A percentile compares a stretch with the other conserved stretches of the same genome.
Evolutionary conservation across 2,113 vertebrate genomes (phyloP).

Genomic region (Petrocephalus microphthalmus): DNA sequence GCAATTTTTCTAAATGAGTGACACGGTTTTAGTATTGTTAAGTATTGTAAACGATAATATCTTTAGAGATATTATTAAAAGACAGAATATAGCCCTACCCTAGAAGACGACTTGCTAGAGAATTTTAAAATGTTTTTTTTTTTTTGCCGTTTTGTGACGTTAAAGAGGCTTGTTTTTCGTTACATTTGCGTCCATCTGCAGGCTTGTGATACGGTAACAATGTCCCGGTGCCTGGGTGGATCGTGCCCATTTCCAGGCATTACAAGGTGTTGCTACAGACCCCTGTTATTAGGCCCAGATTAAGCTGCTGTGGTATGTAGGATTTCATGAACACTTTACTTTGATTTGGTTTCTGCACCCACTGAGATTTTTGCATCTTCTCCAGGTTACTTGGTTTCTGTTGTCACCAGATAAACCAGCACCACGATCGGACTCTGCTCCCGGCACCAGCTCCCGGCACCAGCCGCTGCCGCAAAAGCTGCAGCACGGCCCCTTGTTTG

Average conservation of each 20-base stretch:
- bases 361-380: not conserved
- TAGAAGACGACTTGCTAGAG: not conserved
- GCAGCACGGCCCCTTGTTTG: conserved; percentile 16
- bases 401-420: not conserved
- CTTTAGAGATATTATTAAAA: no score
- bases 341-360: not conserved
- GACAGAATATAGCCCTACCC: no score
- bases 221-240: not conserved
- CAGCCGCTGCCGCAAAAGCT: not conserved
- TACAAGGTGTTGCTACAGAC: not conserved
- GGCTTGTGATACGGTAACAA: not conserved
- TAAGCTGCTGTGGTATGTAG: not conserved
- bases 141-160: not conserved
- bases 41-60: no score
- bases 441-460: not conserved
- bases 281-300: not conserved
- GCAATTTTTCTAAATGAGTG: no score
- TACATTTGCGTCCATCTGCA: not conserved
- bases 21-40: no score
- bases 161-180: not conserved
- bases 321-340: not conserved
- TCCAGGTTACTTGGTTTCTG: not conserved
- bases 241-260: not conserved
- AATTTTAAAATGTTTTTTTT: not conserved
- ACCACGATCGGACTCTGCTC: not conserved